Evolutionary conservation across 2,888 invertebrate genomes (phyloP), one percentile per base, ranked within the genome.

Genomic region (Cheilosia vulpina): DNA sequence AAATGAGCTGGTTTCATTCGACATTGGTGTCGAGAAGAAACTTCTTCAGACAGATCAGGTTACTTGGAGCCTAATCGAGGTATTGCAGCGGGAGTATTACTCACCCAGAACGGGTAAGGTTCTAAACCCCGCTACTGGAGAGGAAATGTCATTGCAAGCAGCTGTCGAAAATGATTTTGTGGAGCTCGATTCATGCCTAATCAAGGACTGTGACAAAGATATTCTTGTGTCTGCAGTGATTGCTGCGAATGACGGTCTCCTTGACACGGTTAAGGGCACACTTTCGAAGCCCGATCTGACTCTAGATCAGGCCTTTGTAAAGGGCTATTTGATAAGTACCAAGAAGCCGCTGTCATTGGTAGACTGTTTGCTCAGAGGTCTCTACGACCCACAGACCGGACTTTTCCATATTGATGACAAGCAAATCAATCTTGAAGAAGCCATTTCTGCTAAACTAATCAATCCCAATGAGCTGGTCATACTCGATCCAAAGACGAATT

Each of bases 261-360:
- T 97, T 21, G 96, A 97, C 90, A 93, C 95, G 55, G 94, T 95
- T 65, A 93, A 93, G 87, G 97, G 97, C 50, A 91, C 95, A 27
- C 92, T 97, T 31, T 94, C 94, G 1, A 94, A 94, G 84, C 97
- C 97, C 0, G 92, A 94, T 84, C 93, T 96, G 89, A 95, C 95
- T 68, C 93, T 97, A 50, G 96, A 96, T 91, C 95, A 96, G 88
- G 97, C 97, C 2, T 94, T 95, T 88, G 94, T 96, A 65, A 97
- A 96, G 90, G 97, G 97, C 7, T 96, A 96, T 90, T 93, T 97
- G 52, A 92, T 97, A 38, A 96, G 96, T 89, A 96, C 96, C 38
- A 94, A 95, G 71, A 95, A 96, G 89, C 97, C 97, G 0, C 95
- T 96, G 94, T 96, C 97, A 0, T 92, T 97, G 79, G 96, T 96